Evolutionary conservation across 2,888 invertebrate genomes (phyloP).

Genomic region (Euphydryas editha): DNA sequence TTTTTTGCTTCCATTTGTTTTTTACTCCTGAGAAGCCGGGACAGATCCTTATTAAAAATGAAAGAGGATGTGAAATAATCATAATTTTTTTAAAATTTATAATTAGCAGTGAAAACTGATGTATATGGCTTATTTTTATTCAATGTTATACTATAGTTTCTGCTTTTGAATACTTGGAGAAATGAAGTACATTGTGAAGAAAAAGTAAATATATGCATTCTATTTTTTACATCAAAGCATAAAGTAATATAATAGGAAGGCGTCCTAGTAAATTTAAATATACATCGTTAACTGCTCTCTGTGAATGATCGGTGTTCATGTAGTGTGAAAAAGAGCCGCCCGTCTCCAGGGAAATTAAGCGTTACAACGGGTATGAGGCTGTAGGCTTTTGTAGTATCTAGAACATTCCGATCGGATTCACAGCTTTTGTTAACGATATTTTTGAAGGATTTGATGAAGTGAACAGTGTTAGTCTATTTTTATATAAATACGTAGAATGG

Average conservation of each 20-base stretch:
- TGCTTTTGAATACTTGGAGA: too few species aligned
- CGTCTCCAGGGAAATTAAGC: slow-evolving; percentile 44
- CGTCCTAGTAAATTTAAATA: neutral
- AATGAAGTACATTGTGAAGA: too few species aligned
- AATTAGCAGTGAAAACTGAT: too few species aligned
- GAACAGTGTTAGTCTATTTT: neutral
- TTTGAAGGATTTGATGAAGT: neutral
- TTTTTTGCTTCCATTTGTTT: too few species aligned
- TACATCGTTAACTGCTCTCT: slow-evolving; percentile 12
- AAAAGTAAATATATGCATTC: too few species aligned
- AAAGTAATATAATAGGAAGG: neutral
- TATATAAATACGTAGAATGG: neutral
- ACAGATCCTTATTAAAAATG: too few species aligned
- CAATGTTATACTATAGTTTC: too few species aligned
- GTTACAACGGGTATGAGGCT: slow-evolving; percentile 8
- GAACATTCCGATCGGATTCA: slow-evolving; percentile 19
- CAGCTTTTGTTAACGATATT: slow-evolving; percentile 13
- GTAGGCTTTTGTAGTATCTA: slow-evolving; percentile 22
- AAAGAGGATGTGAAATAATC: too few species aligned
- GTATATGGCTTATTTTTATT: too few species aligned
- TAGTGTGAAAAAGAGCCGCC: slow-evolving; percentile 37
- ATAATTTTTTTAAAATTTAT: too few species aligned
- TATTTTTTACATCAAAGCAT: too few species aligned
- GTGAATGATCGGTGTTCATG: slow-evolving; percentile 20
- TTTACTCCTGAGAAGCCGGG: too few species aligned